phyloP scores from a whole-genome alignment of 30 jellyfish, hydroid and myxozoan species.

The Cassiopea xamachana region DNA sequence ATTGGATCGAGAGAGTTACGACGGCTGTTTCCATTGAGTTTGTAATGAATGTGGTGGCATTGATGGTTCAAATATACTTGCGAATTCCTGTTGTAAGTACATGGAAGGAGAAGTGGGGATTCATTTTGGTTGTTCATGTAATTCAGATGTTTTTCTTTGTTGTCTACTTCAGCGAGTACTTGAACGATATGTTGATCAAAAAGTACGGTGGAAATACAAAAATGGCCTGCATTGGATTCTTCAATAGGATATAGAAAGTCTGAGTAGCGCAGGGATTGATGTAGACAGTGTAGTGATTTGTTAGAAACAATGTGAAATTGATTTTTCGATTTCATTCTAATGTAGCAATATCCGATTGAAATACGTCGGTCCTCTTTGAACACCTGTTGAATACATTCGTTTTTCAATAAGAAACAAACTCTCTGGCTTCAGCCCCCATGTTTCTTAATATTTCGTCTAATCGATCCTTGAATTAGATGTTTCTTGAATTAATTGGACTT shows the following conservation, averaged over 20 bases:
- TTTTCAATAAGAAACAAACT: no score
- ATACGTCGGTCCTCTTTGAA: no score
- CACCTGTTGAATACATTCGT: no score
- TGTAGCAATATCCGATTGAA: no score
- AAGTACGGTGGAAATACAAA: not conserved
- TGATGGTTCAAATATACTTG: not conserved
- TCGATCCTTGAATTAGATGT: no score
- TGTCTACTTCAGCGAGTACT: not conserved
- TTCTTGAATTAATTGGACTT: no score
- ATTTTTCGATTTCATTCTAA: no score
- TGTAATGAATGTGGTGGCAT: not conserved
- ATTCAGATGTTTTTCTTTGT: not conserved
- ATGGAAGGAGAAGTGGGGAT: not conserved
- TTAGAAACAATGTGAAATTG: no score
- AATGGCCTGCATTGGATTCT: not conserved
- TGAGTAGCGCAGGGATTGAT: not conserved
- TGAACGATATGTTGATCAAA: not conserved
- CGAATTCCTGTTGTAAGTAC: not conserved
- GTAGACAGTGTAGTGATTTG: no score
- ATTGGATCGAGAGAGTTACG: not conserved
- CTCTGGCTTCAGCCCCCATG: no score
- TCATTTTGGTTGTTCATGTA: not conserved
- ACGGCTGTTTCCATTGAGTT: not conserved
- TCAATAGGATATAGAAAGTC: not conserved
- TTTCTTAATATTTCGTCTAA: no score